Evolutionary conservation across 2,797 vertebrate genomes (phyloP).

Genomic region (Sorex maritimensis): DNA sequence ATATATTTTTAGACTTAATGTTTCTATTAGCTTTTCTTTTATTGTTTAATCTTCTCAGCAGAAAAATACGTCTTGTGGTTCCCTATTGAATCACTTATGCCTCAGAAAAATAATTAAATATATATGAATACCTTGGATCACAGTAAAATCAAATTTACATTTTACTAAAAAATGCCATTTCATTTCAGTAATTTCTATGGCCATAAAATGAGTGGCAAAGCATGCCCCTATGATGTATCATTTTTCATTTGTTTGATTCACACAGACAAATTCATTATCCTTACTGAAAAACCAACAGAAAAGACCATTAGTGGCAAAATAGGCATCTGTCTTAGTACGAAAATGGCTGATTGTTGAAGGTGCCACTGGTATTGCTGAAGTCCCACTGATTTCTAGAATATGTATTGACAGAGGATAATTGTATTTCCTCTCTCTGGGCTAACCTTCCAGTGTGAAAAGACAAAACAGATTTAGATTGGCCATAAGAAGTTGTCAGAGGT

Average conservation of each 20-base stretch:
- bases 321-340: conserved; percentile 76
- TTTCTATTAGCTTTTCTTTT: background rate
- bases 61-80: background rate
- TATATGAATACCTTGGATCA: background rate
- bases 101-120: background rate
- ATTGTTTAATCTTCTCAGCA: background rate
- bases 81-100: background rate
- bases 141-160: background rate
- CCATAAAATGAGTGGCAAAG: background rate
- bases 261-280: conserved; percentile 68
- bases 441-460: conserved; percentile 80
- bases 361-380: conserved; percentile 83
- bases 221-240: background rate
- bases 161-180: background rate
- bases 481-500: conserved; percentile 38
- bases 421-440: conserved; percentile 71
- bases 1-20: background rate
- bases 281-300: conserved; percentile 75
- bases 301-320: conserved; percentile 56
- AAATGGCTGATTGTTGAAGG: conserved; percentile 79
- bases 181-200: background rate
- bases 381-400: conserved; percentile 76
- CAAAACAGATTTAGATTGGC: conserved; percentile 79
- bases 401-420: conserved; percentile 81
- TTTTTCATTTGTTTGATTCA: conserved; percentile 63